Evolutionary conservation across 2,113 vertebrate genomes (phyloP).

Genomic region (Capreolus pygargus): DNA sequence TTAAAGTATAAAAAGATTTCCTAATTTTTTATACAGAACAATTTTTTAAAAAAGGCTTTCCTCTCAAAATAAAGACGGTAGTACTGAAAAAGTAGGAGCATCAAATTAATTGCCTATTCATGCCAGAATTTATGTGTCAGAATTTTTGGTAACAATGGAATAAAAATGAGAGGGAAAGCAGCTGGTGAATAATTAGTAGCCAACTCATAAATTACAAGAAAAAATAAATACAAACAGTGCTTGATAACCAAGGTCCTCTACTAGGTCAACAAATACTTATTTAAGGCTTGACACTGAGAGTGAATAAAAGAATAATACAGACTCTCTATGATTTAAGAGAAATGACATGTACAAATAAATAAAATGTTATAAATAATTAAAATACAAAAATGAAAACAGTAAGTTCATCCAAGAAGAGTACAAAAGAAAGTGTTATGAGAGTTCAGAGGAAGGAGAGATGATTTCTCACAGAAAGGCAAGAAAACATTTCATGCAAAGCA

Average conservation of each 20-base stretch:
- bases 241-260: not conserved
- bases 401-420: not conserved
- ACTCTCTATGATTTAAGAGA: not conserved
- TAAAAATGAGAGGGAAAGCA: not conserved
- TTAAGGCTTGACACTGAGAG: not conserved
- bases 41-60: not conserved
- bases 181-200: not conserved
- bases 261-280: not conserved
- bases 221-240: not conserved
- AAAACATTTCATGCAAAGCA: not conserved
- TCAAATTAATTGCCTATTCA: not conserved
- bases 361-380: not conserved
- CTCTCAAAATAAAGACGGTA: not conserved
- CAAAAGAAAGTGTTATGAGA: not conserved
- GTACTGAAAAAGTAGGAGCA: not conserved
- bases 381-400: not conserved
- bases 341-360: not conserved
- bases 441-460: not conserved
- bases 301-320: not conserved
- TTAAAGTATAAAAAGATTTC: not conserved
- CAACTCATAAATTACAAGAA: not conserved
- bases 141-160: conserved; percentile 13
- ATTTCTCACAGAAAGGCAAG: conserved; percentile 1
- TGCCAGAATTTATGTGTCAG: not conserved
- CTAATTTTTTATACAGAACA: not conserved